These are phyloP conservation scores for Oligia latruncula DNA, from an alignment of 2,888 invertebrate genomes.

Conservation along the genomic window DNA sequence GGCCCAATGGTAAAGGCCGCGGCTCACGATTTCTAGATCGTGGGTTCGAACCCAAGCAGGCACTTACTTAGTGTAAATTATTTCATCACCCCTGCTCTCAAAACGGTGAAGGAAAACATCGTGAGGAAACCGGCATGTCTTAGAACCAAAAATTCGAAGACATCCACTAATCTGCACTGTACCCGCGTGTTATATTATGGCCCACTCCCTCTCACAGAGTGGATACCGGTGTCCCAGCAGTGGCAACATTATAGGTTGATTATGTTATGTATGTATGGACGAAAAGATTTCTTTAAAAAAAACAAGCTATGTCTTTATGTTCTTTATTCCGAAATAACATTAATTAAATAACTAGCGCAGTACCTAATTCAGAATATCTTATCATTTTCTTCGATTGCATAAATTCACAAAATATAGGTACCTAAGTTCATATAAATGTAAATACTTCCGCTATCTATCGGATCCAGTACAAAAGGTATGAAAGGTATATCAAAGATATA, in stretches of 20 bases:
- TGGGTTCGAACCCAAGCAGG: not conserved
- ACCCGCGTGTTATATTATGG: too few relatives aligned
- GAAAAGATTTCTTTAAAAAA: not conserved
- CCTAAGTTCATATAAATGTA: slow-evolving; percentile 10
- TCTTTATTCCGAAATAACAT: not conserved
- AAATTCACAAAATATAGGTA: slow-evolving; percentile 6
- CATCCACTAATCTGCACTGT: too few relatives aligned
- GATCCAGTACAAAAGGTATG: not conserved
- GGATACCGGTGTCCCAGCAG: too few relatives aligned
- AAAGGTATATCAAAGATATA: slow-evolving; percentile 6
- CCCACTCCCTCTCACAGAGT: too few relatives aligned
- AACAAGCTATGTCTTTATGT: not conserved
- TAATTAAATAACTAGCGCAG: not conserved
- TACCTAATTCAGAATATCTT: not conserved
- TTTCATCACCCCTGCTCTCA: not conserved
- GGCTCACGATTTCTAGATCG: not conserved
- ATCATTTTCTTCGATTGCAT: slow-evolving; percentile 1
- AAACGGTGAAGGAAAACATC: not conserved
- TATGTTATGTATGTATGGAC: too few relatives aligned
- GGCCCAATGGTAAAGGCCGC: not conserved
- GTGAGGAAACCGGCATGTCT: not conserved
- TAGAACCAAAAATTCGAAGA: not conserved
- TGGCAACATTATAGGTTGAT: too few relatives aligned
- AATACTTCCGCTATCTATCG: slow-evolving; percentile 21
- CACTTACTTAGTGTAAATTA: not conserved